Base-by-base conservation (phyloP, 2,888 invertebrate genomes). In the Poecilobothrus nobilitatus region DNA sequence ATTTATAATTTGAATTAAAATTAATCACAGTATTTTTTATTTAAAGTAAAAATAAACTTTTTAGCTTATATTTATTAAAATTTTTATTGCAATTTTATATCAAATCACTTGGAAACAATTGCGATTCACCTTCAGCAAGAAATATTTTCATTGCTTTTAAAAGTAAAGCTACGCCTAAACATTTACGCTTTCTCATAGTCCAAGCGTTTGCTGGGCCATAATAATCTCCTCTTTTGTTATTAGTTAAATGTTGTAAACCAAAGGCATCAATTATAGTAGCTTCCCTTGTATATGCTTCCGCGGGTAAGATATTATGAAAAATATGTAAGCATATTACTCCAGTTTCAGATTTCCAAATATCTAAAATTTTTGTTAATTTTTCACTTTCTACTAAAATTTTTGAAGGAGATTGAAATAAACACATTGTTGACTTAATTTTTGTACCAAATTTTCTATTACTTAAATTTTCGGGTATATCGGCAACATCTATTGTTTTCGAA, bases 191-290 rank as follows among this genome's bases (percentile, higher is more conserved):
- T 70, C 87, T 87, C 70, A 84, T 78, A 1, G 87, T 85, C 94
- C 93, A 95, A 0, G 89, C 87, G 1, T 88, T 84, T 0, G 89
- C 86, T 0, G 87, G 83, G 0, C 95, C 95, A 76, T 95, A 95
- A 78, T 91, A 94, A 72, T 92, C 90, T 0, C 96, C 95, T 44
- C 83, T 81, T 76, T 91, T 91, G 21, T 87, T 81, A 80, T 97
- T 97, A 53, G 89, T 91, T 73, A 96, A 81, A 76, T 91, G 90
- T 0, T 84, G 80, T 6, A 92, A 75, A 0, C 91, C 91, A 9
- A 98, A 79, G 0, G 94, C 93, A 75, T 94, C 93, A 20, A 98
- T 95, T 87, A 98, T 96, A 12, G 93, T 88, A 0, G 97, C 97
- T 81, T 98, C 98, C 72, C 97, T 84, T 0, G 95, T 95, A 74